phyloP scores from a whole-genome alignment of 1,140 invertebrate species.

The Tachypleus tridentatus region DNA sequence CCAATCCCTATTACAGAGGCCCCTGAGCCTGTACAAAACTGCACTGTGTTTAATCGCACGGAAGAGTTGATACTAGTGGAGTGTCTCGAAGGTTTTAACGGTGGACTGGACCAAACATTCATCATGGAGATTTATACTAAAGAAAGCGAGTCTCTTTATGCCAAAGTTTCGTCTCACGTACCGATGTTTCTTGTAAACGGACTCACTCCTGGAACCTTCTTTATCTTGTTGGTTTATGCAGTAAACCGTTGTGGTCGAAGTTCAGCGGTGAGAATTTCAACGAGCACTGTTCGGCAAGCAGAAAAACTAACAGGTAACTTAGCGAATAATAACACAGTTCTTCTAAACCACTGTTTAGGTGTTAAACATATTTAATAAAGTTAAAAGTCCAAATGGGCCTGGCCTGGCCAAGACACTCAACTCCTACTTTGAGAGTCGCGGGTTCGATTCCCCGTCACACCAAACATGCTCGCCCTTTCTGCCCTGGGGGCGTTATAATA shows the following conservation, averaged over 20 bases:
- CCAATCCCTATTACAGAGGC: slow-evolving; percentile 41
- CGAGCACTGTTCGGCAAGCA: too few relatives aligned
- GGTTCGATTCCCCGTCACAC: too few relatives aligned
- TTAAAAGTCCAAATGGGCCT: too few relatives aligned
- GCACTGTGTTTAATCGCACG: slow-evolving; percentile 23
- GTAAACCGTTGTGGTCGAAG: slow-evolving; percentile 63
- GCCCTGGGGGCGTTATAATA: too few relatives aligned
- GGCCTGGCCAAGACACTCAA: too few relatives aligned
- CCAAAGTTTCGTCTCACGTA: background rate
- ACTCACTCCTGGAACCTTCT: slow-evolving; percentile 53
- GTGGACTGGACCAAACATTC: slow-evolving; percentile 68
- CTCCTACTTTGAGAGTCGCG: too few relatives aligned
- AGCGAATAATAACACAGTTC: too few relatives aligned
- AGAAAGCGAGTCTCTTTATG: slow-evolving; percentile 25
- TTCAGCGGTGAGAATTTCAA: too few relatives aligned
- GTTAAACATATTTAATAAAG: too few relatives aligned
- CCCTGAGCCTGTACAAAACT: slow-evolving; percentile 25
- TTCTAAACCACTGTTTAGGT: too few relatives aligned
- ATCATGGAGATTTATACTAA: slow-evolving; percentile 55
- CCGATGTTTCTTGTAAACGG: slow-evolving; percentile 40
- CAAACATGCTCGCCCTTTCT: too few relatives aligned
- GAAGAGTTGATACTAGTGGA: slow-evolving; percentile 47
- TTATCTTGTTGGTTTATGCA: slow-evolving; percentile 67
- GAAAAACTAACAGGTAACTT: too few relatives aligned
- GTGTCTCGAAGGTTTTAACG: slow-evolving; percentile 60